These are phyloP conservation scores for Hyles vespertilio DNA, from an alignment of 1,140 invertebrate species.

Conservation along the genomic window DNA sequence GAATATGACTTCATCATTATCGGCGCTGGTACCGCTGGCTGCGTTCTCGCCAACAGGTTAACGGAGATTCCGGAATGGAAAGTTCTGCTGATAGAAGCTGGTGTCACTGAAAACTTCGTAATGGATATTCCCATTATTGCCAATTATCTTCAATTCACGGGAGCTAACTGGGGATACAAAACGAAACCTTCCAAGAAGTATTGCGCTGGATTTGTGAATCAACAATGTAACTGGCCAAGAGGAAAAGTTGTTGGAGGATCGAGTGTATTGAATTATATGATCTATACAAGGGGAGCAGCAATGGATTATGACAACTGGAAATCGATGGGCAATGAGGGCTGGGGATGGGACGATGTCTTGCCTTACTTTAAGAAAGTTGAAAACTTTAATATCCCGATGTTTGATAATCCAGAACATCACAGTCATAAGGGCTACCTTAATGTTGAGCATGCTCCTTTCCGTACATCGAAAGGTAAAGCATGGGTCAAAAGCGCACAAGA, in stretches of 20 bases:
- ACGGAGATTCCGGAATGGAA: slow-evolving; percentile 80
- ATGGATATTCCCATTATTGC: slow-evolving; percentile 82
- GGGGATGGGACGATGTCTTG: slow-evolving; percentile 88
- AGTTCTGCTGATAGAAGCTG: slow-evolving; percentile 81
- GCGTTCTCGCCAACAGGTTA: slow-evolving; percentile 79
- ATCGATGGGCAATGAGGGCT: slow-evolving; percentile 84
- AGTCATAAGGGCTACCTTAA: slow-evolving; percentile 78
- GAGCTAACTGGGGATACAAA: slow-evolving; percentile 78
- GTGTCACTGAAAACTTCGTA: slow-evolving; percentile 80
- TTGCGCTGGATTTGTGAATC: slow-evolving; percentile 76
- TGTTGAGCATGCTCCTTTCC: slow-evolving; percentile 75
- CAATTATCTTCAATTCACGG: slow-evolving; percentile 77
- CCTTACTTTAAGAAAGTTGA: slow-evolving; percentile 91
- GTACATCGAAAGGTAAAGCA: slow-evolving; percentile 79
- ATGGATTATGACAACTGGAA: slow-evolving; percentile 89
- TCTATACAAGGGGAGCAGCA: slow-evolving; percentile 88
- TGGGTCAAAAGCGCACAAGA: slow-evolving; percentile 82
- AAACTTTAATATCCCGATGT: slow-evolving; percentile 78
- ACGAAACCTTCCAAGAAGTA: slow-evolving; percentile 76
- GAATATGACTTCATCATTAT: slow-evolving; percentile 72
- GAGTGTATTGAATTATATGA: slow-evolving; percentile 93
- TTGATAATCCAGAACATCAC: slow-evolving; percentile 76
- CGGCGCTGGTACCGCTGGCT: slow-evolving; percentile 76
- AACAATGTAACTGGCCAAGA: slow-evolving; percentile 82
- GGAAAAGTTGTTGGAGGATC: slow-evolving; percentile 90